These are phyloP conservation scores for Microcebus griseorufus DNA, from an alignment of 2,113 vertebrate species.

Conservation along the genomic window DNA sequence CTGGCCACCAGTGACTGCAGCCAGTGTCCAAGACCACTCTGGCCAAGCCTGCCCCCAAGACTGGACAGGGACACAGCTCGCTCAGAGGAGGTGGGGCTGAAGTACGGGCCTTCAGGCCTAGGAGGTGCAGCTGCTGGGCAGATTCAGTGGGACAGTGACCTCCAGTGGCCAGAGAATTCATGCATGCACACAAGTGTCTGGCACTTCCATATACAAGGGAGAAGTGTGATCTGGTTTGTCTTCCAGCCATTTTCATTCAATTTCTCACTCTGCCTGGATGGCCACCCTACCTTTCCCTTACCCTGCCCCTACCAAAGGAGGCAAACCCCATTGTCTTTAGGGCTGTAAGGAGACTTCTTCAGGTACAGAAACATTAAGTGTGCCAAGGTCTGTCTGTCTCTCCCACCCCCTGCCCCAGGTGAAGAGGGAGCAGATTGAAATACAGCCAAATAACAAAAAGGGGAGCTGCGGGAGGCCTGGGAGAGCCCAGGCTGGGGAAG, in stretches of 20 bases:
- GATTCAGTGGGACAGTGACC: background rate
- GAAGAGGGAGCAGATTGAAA: background rate
- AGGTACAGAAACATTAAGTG: background rate
- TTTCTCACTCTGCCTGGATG: background rate
- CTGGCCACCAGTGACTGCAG: background rate
- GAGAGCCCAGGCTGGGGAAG: no score
- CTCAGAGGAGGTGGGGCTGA: accelerated
- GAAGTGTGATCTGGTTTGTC: background rate
- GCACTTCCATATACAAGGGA: accelerated
- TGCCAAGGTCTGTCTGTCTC: background rate
- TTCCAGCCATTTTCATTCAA: background rate
- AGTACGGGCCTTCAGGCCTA: no score
- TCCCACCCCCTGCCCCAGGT: accelerated
- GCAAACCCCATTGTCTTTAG: no score
- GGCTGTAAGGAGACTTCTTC: background rate
- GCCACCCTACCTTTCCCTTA: background rate
- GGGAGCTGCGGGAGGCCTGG: accelerated
- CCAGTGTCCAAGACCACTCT: accelerated
- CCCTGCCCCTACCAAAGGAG: accelerated
- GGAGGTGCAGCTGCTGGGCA: background rate
- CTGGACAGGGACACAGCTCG: accelerated
- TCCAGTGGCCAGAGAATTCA: background rate
- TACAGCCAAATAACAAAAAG: background rate
- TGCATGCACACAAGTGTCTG: background rate
- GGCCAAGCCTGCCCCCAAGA: background rate